These are phyloP conservation scores for Urophycis tenuis DNA, from an alignment of 2,797 vertebrate genomes.

Conservation along the genomic window DNA sequence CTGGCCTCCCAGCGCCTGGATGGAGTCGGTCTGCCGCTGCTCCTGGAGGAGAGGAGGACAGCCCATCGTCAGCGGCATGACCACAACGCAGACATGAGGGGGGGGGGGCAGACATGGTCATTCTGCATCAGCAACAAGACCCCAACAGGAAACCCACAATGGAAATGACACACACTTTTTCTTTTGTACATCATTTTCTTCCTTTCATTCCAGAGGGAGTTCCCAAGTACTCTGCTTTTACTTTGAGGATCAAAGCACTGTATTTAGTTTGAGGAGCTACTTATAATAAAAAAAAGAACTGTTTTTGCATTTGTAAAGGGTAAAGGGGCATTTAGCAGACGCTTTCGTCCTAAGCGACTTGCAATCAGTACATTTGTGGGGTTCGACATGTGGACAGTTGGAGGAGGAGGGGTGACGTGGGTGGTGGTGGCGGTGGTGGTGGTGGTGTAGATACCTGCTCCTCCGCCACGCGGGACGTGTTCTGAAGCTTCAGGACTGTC, in stretches of 20 bases:
- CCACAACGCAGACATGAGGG: too few relatives aligned
- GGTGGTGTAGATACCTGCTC: too few relatives aligned
- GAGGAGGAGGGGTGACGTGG: not conserved
- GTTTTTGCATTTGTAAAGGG: not conserved
- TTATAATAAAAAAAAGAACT: not conserved
- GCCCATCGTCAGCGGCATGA: too few relatives aligned
- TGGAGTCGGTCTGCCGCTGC: slow-evolving; percentile 91
- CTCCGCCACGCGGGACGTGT: slow-evolving; percentile 91
- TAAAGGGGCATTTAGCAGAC: too few relatives aligned
- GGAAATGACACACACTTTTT: not conserved
- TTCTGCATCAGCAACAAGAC: not conserved
- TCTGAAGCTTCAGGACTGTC: slow-evolving; percentile 96
- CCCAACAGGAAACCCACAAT: not conserved
- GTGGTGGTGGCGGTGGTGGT: slow-evolving; percentile 5
- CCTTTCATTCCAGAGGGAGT: not conserved
- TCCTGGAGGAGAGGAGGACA: slow-evolving; percentile 68
- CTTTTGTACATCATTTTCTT: too few relatives aligned
- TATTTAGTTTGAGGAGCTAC: not conserved
- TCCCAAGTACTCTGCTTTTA: too few relatives aligned
- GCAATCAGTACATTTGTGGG: too few relatives aligned
- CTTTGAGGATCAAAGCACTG: not conserved
- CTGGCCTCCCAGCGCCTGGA: slow-evolving; percentile 85
- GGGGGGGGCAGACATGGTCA: not conserved
- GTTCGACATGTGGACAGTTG: too few relatives aligned
- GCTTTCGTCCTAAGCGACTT: too few relatives aligned